Conservation (phyloP, 2,113 vertebrate genomes). For the Entelurus aequoreus region DNA sequence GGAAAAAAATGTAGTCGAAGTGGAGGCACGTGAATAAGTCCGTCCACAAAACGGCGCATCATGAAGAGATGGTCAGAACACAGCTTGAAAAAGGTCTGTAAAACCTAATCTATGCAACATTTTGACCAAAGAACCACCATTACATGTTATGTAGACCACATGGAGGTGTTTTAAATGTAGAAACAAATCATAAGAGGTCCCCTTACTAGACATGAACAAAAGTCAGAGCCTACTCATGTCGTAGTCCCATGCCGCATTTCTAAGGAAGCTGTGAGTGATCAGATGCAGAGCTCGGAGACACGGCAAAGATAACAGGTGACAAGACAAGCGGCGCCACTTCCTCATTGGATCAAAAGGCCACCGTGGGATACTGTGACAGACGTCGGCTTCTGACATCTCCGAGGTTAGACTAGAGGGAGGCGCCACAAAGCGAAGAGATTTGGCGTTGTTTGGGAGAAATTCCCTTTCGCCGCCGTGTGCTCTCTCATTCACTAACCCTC, state of each 20-base stretch:
- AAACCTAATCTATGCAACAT: no score
- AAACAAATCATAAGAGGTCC: no score
- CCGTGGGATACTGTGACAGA: conserved; percentile 58
- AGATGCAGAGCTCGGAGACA: conserved; percentile 41
- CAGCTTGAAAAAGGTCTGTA: no score
- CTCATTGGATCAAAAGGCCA: conserved; percentile 53
- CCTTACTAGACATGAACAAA: conserved; percentile 22
- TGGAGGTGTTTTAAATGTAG: no score
- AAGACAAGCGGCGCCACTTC: conserved; percentile 54
- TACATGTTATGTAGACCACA: no score
- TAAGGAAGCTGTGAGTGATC: conserved; percentile 51
- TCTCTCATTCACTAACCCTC: conserved; percentile 50
- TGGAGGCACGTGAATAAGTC: no score
- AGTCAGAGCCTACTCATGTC: conserved; percentile 35
- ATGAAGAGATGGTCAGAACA: no score
- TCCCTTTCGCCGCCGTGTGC: conserved; percentile 44
- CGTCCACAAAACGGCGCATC: no score
- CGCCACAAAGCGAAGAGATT: conserved; percentile 55
- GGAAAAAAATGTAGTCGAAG: no score
- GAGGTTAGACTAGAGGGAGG: conserved; percentile 41
- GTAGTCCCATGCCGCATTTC: conserved; percentile 39
- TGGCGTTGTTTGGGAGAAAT: conserved; percentile 57
- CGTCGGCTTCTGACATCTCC: conserved; percentile 58
- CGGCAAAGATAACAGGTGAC: conserved; percentile 66
- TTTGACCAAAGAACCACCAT: no score